phyloP scores from a whole-genome alignment of 92 coral and sea anemone genomes.

The Epizoanthus scotinus region DNA sequence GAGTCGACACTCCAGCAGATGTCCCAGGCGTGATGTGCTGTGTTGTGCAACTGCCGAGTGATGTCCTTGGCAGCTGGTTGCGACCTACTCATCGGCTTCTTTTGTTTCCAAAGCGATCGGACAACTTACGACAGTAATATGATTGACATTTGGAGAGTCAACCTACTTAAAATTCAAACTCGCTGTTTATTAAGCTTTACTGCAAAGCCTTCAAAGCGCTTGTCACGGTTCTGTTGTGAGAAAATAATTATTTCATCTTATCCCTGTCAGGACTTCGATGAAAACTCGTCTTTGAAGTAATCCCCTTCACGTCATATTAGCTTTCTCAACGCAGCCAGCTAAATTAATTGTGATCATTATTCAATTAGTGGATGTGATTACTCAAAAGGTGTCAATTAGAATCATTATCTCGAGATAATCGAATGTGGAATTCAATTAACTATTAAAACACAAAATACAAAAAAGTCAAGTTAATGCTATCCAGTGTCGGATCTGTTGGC shows the following conservation, averaged over 20 bases:
- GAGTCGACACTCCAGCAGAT: constrained; percentile 20
- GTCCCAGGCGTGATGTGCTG: constrained; percentile 35
- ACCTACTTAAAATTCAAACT: constrained; percentile 69
- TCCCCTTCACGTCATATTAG: constrained; percentile 39
- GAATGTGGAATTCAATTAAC: constrained; percentile 98
- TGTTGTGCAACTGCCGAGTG: constrained; percentile 10
- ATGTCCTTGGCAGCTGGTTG: constrained; percentile 23
- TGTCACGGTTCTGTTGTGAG: constrained; percentile 38
- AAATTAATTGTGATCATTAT: constrained; percentile 89
- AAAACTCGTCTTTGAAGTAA: constrained; percentile 12
- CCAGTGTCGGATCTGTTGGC: constrained; percentile 70
- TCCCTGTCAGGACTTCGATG: constrained; percentile 31
- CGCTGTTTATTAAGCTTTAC: constrained; percentile 57
- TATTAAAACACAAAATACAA: constrained; percentile 76
- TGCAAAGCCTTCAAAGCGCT: constrained; percentile 28
- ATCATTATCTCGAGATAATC: constrained; percentile 96
- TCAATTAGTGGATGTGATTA: constrained; percentile 91
- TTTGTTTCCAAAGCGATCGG: constrained; percentile 37
- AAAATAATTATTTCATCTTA: constrained; percentile 9
- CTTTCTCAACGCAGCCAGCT: constrained; percentile 49
- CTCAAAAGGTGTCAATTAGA: constrained; percentile 95
- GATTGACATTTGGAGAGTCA: constrained; percentile 68
- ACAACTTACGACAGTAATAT: constrained; percentile 43
- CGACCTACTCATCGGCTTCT: constrained; percentile 20
- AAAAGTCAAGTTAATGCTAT: constrained; percentile 66